phyloP scores from a whole-genome alignment of 2,113 vertebrate genomes.

The Anthoscopus minutus region DNA sequence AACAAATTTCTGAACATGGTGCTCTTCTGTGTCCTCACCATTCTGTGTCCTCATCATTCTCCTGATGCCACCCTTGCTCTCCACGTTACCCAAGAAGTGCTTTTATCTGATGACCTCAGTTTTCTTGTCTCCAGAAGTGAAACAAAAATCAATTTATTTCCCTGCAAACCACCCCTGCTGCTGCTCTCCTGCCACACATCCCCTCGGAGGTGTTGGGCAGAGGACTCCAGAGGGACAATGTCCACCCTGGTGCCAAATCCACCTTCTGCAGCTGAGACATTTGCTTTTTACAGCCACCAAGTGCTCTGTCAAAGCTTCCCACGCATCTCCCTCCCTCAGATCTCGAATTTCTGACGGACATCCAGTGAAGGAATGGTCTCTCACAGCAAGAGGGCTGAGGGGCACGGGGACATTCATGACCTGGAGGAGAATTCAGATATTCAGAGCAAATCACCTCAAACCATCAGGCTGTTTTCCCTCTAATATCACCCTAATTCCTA shows the following conservation, averaged over 20 bases:
- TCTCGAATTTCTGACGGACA: not conserved
- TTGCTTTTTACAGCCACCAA: not conserved
- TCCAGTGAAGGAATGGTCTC: not conserved
- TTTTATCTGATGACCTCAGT: not conserved
- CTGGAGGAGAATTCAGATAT: not conserved
- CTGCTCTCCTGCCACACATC: fast-evolving
- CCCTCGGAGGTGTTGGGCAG: not conserved
- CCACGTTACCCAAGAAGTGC: not conserved
- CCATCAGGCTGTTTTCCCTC: not conserved
- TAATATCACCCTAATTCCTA: not conserved
- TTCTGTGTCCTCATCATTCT: not conserved
- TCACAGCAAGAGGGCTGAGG: not conserved
- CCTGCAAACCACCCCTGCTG: not conserved
- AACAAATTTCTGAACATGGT: not conserved
- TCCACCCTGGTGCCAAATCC: not conserved
- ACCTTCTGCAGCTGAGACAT: not conserved
- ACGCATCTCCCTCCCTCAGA: not conserved
- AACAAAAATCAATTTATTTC: not conserved
- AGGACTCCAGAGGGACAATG: not conserved
- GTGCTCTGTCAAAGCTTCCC: not conserved
- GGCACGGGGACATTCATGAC: not conserved
- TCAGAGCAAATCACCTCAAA: not conserved
- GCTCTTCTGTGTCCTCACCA: not conserved
- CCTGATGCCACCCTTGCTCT: not conserved
- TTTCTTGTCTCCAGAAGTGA: not conserved